Percentiles rank a stretch among this genome's conserved stretches.
These are phyloP conservation scores for Bufo gargarizans DNA, from an alignment of 2,113 vertebrate genomes.

Conservation along the genomic window DNA sequence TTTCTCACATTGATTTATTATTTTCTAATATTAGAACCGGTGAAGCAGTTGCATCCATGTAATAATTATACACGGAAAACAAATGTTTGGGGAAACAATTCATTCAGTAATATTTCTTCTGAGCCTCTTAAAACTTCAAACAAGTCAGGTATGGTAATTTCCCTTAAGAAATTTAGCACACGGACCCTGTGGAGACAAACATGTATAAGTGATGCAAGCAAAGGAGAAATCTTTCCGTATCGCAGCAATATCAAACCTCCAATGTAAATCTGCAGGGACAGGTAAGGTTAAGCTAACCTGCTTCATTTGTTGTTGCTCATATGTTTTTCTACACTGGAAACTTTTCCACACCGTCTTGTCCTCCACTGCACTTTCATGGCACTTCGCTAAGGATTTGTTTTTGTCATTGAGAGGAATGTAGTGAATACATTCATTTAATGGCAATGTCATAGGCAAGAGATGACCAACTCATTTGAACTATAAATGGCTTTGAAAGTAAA, in stretches of 20 bases:
- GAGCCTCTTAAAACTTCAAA: constrained; percentile 11
- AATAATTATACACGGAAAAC: background rate
- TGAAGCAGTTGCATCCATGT: background rate
- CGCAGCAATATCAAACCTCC: constrained; percentile 51
- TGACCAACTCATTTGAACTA: constrained; percentile 8
- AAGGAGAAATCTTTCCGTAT: constrained; percentile 46
- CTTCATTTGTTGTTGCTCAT: constrained; percentile 40
- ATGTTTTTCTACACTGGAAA: constrained; percentile 29
- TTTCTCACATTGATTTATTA: background rate
- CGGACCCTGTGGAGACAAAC: constrained; percentile 30
- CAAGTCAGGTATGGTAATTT: constrained; percentile 16
- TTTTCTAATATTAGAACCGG: background rate
- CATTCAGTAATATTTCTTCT: background rate
- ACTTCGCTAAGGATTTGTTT: background rate
- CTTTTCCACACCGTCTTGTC: constrained; percentile 29
- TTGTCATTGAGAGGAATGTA: background rate
- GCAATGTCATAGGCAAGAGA: constrained; percentile 3
- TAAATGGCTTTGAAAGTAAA: background rate
- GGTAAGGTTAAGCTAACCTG: constrained; percentile 46
- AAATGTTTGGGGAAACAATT: background rate
- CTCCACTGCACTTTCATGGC: constrained; percentile 36
- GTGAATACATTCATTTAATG: background rate
- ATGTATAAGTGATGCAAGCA: constrained; percentile 50
- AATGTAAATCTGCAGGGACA: constrained; percentile 53
- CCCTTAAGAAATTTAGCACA: constrained; percentile 22